Conservation (phyloP, 2,888 invertebrate species). For the Teleiodes luculella region DNA sequence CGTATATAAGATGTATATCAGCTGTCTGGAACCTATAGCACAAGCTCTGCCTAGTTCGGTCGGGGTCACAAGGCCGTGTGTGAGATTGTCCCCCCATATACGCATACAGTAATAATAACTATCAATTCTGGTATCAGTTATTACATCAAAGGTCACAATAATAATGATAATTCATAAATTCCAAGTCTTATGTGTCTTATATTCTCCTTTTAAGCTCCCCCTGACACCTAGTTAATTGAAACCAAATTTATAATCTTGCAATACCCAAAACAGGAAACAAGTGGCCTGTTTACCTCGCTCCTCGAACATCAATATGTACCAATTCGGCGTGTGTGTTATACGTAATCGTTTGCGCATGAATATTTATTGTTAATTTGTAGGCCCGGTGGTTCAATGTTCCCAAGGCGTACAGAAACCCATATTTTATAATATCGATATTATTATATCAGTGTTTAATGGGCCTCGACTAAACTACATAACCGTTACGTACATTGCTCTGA, state of each 20-base stretch:
- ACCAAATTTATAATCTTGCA: background rate
- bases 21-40: no score
- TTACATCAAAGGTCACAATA: background rate
- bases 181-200: background rate
- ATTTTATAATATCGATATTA: conserved; percentile 62
- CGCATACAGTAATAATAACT: no score
- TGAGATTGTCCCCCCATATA: no score
- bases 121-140: no score
- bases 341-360: conserved; percentile 58
- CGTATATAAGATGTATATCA: no score
- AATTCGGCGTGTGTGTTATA: conserved; percentile 27
- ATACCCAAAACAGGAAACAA: background rate
- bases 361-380: conserved; percentile 75
- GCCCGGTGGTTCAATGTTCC: conserved; percentile 57
- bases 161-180: background rate
- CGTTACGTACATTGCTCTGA: no score
- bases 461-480: no score
- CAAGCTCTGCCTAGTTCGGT: no score
- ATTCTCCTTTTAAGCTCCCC: background rate
- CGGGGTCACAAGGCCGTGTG: no score
- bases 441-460: conserved; percentile 52
- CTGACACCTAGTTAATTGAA: background rate
- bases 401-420: conserved; percentile 56
- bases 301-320: conserved; percentile 23
- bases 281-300: background rate